These are phyloP conservation scores for Mantis religiosa DNA, from an alignment of 2,888 invertebrate genomes.

Conservation along the genomic window DNA sequence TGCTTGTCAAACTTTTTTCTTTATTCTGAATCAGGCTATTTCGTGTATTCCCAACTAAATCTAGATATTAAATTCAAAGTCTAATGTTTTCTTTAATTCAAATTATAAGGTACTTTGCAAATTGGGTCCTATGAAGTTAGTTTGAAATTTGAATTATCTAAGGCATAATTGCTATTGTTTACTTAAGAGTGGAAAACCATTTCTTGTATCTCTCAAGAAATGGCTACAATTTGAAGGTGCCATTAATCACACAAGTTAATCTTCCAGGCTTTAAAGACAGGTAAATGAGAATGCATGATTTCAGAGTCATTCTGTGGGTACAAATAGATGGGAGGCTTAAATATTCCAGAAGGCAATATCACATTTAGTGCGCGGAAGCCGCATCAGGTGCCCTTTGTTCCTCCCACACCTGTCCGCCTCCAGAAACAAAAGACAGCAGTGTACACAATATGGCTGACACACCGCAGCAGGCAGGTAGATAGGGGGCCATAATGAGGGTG, in stretches of 20 bases:
- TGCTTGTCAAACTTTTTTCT: too few relatives aligned
- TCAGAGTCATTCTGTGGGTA: neutral
- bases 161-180: neutral
- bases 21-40: too few relatives aligned
- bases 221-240: neutral
- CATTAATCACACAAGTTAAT: neutral
- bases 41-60: too few relatives aligned
- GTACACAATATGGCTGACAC: neutral
- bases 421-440: neutral
- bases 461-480: neutral
- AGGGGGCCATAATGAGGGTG: neutral
- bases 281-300: neutral
- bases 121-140: too few relatives aligned
- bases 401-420: neutral
- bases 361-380: neutral
- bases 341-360: neutral
- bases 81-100: too few relatives aligned
- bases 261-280: neutral
- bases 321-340: neutral
- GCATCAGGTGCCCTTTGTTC: neutral
- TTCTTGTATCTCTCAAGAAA: neutral
- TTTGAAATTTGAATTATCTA: neutral
- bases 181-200: neutral
- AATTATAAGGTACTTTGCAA: too few relatives aligned
- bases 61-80: too few relatives aligned